Conservation (phyloP, 2,113 vertebrate species). For the Amphiprion ocellaris region DNA sequence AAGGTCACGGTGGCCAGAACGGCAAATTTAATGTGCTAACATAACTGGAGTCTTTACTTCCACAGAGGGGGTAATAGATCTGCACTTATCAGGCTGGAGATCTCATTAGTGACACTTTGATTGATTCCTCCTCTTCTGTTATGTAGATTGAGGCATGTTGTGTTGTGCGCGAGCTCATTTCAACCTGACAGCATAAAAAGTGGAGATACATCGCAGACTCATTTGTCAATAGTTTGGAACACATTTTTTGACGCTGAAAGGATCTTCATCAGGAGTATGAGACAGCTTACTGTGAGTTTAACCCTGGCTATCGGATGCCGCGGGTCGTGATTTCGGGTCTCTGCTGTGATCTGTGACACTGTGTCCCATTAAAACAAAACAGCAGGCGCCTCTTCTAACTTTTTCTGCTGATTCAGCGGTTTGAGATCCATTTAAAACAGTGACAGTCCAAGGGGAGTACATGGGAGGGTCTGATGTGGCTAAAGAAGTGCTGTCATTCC, state of each 20-base stretch:
- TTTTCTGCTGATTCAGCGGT: conserved; percentile 36
- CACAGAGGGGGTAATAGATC: conserved; percentile 33
- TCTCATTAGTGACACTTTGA: conserved; percentile 63
- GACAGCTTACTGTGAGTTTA: conserved; percentile 14
- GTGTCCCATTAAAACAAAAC: conserved; percentile 15
- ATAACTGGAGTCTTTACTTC: conserved; percentile 40
- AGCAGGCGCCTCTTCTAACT: conserved; percentile 1
- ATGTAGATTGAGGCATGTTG: conserved; percentile 46
- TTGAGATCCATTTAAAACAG: conserved; percentile 30
- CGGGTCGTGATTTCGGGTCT: neutral
- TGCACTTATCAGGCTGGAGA: conserved; percentile 36
- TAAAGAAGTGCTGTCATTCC: conserved; percentile 51
- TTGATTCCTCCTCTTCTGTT: conserved; percentile 35
- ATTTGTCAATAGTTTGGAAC: conserved; percentile 30
- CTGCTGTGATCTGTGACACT: neutral
- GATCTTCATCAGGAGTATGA: neutral
- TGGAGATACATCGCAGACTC: conserved; percentile 12
- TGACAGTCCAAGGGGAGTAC: conserved; percentile 15
- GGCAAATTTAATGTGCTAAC: conserved; percentile 19
- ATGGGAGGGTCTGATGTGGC: conserved; percentile 7
- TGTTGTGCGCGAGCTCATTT: conserved; percentile 33
- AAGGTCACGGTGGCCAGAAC: conserved; percentile 14
- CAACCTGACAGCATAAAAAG: conserved; percentile 40
- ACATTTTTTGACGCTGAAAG: conserved; percentile 1
- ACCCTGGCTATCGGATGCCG: neutral